Evolutionary conservation across 2,888 invertebrate species (phyloP).

Genomic region (Drosophila kokeensis): DNA sequence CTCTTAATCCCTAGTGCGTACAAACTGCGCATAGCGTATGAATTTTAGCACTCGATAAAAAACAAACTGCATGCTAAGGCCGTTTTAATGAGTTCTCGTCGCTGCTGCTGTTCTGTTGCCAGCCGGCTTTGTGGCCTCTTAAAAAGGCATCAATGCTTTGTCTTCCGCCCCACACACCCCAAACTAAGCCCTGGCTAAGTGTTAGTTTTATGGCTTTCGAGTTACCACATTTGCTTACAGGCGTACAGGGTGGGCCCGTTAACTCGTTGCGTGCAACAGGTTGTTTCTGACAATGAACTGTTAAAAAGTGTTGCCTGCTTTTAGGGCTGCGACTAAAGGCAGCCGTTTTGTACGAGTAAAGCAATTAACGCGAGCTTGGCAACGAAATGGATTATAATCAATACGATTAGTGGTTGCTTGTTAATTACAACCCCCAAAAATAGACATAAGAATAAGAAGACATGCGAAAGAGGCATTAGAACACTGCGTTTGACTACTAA

Average conservation of each 20-base stretch:
- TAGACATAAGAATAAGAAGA: background rate
- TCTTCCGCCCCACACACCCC: background rate
- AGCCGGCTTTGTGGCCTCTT: slow-evolving; percentile 37
- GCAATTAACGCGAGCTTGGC: background rate
- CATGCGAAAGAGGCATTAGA: background rate
- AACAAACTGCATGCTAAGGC: slow-evolving; percentile 69
- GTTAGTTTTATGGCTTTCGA: slow-evolving; percentile 46
- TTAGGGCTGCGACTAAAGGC: slow-evolving; percentile 21
- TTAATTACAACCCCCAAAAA: background rate
- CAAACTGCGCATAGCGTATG: slow-evolving; percentile 50
- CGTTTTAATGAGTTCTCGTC: slow-evolving; percentile 68
- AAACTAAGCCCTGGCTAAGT: slow-evolving; percentile 39
- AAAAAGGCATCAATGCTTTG: slow-evolving; percentile 37
- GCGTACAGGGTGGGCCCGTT: slow-evolving; percentile 9
- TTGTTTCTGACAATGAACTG: slow-evolving; percentile 6
- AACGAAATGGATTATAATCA: background rate
- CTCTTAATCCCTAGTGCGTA: slow-evolving; percentile 28
- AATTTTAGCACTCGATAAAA: slow-evolving; percentile 65
- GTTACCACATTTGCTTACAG: slow-evolving; percentile 12
- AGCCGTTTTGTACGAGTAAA: background rate
- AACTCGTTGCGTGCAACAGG: slow-evolving; percentile 39
- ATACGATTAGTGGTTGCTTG: background rate
- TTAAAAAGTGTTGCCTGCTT: slow-evolving; percentile 39
- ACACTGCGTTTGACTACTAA: background rate
- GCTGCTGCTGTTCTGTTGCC: slow-evolving; percentile 24